A percentile compares a stretch with the other conserved stretches of the same genome.
Evolutionary conservation across 1,140 invertebrate species (phyloP).

Genomic region (Hetaerina americana): DNA sequence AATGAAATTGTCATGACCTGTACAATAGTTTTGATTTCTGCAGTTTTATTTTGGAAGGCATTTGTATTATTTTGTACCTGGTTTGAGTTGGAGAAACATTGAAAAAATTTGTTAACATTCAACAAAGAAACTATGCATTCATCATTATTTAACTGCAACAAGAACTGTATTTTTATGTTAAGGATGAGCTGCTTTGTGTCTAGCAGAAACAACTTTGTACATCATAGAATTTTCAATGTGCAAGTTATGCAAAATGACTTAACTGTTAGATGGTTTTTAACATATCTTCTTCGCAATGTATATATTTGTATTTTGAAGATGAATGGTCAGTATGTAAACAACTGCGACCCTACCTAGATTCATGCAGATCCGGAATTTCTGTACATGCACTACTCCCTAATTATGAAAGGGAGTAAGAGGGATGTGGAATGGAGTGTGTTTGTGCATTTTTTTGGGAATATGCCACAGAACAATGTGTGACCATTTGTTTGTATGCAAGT

Average conservation of each 20-base stretch:
- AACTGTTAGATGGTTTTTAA: background rate
- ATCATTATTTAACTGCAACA: background rate
- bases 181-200: background rate
- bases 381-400: background rate
- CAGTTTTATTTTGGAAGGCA: background rate
- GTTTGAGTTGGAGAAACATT: background rate
- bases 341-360: background rate
- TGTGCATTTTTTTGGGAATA: background rate
- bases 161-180: background rate
- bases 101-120: background rate
- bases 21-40: background rate
- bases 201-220: background rate
- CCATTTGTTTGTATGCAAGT: background rate
- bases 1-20: background rate
- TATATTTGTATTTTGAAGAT: constrained; percentile 1
- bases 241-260: background rate
- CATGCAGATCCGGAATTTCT: background rate
- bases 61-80: background rate
- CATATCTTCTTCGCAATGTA: background rate
- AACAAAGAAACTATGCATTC: background rate
- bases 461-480: background rate
- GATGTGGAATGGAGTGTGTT: background rate
- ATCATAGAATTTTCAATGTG: background rate
- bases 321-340: background rate
- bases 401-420: background rate